phyloP scores from a whole-genome alignment of 2,797 vertebrate species.

The Oryzias sinensis region DNA sequence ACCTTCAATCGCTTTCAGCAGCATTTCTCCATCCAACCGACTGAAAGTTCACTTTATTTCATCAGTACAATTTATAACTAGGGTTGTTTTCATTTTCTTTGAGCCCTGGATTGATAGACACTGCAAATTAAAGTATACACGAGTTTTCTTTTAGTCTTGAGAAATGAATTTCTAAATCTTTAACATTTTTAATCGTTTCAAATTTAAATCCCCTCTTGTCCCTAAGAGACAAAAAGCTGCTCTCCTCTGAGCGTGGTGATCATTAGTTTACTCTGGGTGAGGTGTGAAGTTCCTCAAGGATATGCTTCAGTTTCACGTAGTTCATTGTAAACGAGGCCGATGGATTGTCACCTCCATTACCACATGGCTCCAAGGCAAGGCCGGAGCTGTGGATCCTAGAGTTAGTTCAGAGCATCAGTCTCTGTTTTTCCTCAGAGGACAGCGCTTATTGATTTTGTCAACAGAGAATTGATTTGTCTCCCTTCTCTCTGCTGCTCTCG shows the following conservation, averaged over 20 bases:
- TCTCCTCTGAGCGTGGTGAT: conserved; percentile 9
- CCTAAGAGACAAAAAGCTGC: no score
- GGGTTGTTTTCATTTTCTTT: no score
- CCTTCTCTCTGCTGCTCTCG: conserved; percentile 12
- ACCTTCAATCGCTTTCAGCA: no score
- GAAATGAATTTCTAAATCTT: no score
- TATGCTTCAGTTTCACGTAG: conserved; percentile 12
- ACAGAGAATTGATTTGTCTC: conserved; percentile 71
- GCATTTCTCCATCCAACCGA: no score
- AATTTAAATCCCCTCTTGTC: no score
- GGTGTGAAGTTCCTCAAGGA: conserved; percentile 13
- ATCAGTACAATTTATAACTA: no score
- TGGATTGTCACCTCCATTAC: conserved; percentile 54
- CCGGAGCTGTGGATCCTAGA: conserved; percentile 56
- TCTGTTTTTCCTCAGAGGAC: conserved; percentile 73
- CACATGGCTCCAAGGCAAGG: conserved; percentile 29
- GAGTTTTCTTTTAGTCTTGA: no score
- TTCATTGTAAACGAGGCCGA: conserved; percentile 28
- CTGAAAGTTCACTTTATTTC: no score
- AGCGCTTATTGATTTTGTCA: conserved; percentile 82
- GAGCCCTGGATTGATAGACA: no score
- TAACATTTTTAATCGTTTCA: no score
- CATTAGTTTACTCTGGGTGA: conserved; percentile 5
- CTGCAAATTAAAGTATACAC: no score
- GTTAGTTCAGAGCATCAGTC: conserved; percentile 74